phyloP scores from a whole-genome alignment of 2,797 vertebrate species.

The Triplophysa yarkandensis region DNA sequence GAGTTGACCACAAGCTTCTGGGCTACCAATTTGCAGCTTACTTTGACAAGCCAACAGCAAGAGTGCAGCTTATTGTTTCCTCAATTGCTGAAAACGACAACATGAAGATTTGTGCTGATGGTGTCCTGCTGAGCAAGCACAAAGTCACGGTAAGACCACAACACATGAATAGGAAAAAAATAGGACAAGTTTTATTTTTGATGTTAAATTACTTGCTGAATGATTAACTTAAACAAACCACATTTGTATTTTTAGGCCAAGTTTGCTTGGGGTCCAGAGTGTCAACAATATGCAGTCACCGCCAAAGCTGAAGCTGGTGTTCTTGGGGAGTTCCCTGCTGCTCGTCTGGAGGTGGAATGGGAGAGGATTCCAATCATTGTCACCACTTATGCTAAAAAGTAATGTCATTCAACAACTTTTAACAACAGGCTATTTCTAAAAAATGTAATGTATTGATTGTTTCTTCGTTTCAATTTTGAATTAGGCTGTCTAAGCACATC shows the following conservation, averaged over 20 bases:
- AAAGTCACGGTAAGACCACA: constrained; percentile 77
- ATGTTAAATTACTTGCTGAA: too few species aligned
- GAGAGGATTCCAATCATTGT: constrained; percentile 70
- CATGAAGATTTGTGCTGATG: constrained; percentile 81
- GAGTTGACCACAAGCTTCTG: constrained; percentile 69
- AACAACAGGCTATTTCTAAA: too few species aligned
- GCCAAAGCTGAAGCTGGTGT: constrained; percentile 75
- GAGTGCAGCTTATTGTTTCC: constrained; percentile 76
- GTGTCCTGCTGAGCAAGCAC: constrained; percentile 74
- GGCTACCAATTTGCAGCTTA: constrained; percentile 81
- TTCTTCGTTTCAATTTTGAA: constrained; percentile 22
- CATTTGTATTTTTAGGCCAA: constrained; percentile 69
- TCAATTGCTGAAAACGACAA: constrained; percentile 74
- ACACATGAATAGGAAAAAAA: neutral
- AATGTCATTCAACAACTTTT: constrained; percentile 47
- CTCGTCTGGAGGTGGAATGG: constrained; percentile 77
- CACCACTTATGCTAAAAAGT: constrained; percentile 68
- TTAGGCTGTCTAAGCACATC: constrained; percentile 70
- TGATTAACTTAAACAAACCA: neutral
- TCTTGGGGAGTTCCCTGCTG: constrained; percentile 73
- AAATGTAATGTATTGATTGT: neutral
- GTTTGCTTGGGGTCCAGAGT: constrained; percentile 79
- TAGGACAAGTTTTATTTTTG: neutral
- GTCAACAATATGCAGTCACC: constrained; percentile 73
- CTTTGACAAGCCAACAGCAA: constrained; percentile 64